Base-by-base conservation (phyloP, 2,888 invertebrate genomes). In the Neoascia interrupta region DNA sequence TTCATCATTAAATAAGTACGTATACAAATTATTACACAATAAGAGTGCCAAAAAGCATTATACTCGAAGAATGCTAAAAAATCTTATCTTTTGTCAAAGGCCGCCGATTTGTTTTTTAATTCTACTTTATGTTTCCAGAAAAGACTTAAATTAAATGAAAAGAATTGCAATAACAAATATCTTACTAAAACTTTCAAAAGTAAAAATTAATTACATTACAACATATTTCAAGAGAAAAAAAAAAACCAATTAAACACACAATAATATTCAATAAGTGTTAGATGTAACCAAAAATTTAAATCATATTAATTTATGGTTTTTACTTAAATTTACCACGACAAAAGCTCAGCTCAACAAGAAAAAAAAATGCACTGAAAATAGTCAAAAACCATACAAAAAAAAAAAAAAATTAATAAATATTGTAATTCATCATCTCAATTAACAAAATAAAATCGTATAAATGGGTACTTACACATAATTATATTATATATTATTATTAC, bases 351-450 rank as follows among this genome's bases (percentile, higher is more conserved):
- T 79, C 70, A 82, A 73, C 64, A 45, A 68, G 53, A 60, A 70
- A 47, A 74, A 70, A 69, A 73, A 69, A 75, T 83, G 54, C 81
- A 81, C 80, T 81, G 82, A 82, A 83, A 81, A 83, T 72, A 83
- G 81, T 83, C 79, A 83, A 60, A 81, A 61, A 58, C 58, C 82
- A 60, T 72, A 81, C 73, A 75, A 81, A 82, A 60, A 82, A 56
- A 73, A 81, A 70, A 76, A 81, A 82, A 81, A 63, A 58, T 2
- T 6, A 3, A 6, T 31, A 6, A n/a, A 60, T 81, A 41, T 51
- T 70, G 31, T 73, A 73, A 56, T 68, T 79, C 79, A 79, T 79
- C 73, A 73, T 79, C 79, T 79, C 79, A 79, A 79, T 73, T 72
- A 79, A 53, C 51, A 54, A 64, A 49, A 70, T n/a, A 76, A 79